Evolutionary conservation across 2,888 invertebrate species (phyloP), one percentile per base, ranked within the genome.

Genomic region (Hyposoter dolosus): DNA sequence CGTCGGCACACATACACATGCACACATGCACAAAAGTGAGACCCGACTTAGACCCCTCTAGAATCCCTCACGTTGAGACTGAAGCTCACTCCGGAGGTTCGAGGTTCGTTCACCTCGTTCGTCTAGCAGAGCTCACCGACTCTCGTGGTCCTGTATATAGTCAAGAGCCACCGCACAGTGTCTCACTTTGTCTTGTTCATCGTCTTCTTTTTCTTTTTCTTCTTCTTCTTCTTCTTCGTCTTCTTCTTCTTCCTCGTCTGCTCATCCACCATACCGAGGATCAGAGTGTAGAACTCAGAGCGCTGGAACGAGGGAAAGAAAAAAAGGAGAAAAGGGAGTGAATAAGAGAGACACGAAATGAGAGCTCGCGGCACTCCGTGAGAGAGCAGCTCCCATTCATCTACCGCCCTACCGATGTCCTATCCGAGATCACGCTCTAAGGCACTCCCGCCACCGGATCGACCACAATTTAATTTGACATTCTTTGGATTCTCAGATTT

Each of bases 91-190:
- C 87, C 82, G 83, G 83, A 92, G 91, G 90, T 93, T 93, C 90
- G 93, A 93, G 92, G 94, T 93, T 94, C 94, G 92, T 94, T 94
- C 93, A 94, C 94, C 93, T 93, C 91, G 85, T 89, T 88, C 88
- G 90, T 89, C 91, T 92, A 89, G 91, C 89, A 84, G 80, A 81
- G 74, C 72, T 82, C 82, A 86, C 71, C 71, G 63, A 69, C 69
- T 56, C 84, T 82, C 76, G 79, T 71, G 85, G 82, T 85, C 78
- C 82, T 84, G 63, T 65, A 84, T 75, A 82, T 72, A 83, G 63
- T 71, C 71, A 53, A 74, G 84, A 84, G 74, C 85, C 78, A 84
- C 79, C 83, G 65, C 84, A 76, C 80, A 87, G 79, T 68, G 77
- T 84, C 82, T 83, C 77, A 63, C 83, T 86, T 77, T 76, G 63